phyloP scores from a whole-genome alignment of 2,888 invertebrate species.

The Drosophila cognata region DNA sequence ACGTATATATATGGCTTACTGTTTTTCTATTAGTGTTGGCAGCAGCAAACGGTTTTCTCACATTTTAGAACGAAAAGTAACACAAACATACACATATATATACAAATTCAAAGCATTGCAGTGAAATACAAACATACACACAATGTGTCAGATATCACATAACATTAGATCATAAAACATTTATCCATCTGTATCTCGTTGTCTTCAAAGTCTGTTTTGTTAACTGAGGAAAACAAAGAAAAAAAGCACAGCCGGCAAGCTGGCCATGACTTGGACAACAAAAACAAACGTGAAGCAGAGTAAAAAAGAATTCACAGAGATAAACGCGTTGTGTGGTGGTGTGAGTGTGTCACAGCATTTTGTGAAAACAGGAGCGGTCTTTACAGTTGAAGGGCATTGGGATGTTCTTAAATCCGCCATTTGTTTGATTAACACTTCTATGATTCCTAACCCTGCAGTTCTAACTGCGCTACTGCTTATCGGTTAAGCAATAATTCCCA shows the following conservation, averaged over 20 bases:
- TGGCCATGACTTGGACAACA: slow-evolving; percentile 28
- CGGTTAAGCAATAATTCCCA: slow-evolving; percentile 40
- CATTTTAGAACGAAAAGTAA: slow-evolving; percentile 7
- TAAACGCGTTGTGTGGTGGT: slow-evolving; percentile 7
- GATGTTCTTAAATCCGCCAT: not conserved
- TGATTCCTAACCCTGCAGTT: not conserved
- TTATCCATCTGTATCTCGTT: slow-evolving; percentile 1
- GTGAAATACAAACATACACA: not conserved
- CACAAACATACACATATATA: not conserved
- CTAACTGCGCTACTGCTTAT: slow-evolving; percentile 23
- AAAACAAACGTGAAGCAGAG: slow-evolving; percentile 28
- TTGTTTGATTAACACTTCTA: not conserved
- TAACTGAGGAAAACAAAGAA: slow-evolving; percentile 9
- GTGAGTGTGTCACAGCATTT: slow-evolving; percentile 6
- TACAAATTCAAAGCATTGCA: not conserved
- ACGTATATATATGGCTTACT: not conserved
- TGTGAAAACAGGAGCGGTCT: slow-evolving; percentile 33
- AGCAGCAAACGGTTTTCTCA: slow-evolving; percentile 7
- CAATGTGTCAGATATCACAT: slow-evolving; percentile 7
- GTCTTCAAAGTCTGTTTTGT: slow-evolving; percentile 20
- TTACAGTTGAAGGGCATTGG: not conserved
- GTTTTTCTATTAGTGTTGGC: slow-evolving; percentile 8
- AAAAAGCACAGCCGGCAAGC: slow-evolving; percentile 44
- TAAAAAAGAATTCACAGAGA: slow-evolving; percentile 17
- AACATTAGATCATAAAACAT: slow-evolving; percentile 19